Conservation (phyloP, 2,113 vertebrate genomes). For the Brachypodius melanocephalos region DNA sequence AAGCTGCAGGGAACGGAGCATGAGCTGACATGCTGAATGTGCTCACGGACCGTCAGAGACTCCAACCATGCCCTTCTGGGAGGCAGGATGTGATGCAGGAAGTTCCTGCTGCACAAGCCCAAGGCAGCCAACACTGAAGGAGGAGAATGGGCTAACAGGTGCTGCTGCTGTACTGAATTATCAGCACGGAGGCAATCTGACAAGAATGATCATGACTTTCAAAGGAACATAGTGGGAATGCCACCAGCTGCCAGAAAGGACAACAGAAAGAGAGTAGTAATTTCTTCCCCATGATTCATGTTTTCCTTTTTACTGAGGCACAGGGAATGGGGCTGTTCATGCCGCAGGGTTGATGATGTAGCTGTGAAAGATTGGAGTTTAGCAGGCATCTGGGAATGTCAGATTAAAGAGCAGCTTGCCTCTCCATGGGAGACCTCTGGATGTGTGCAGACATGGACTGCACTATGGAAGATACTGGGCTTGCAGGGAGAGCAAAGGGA, state of each 20-base stretch:
- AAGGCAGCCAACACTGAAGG: neutral
- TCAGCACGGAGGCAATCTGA: neutral
- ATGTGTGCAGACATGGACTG: neutral
- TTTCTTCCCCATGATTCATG: neutral
- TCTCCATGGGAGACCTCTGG: neutral
- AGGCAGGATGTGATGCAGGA: neutral
- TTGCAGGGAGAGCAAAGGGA: neutral
- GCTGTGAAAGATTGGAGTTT: neutral
- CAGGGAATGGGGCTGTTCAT: neutral
- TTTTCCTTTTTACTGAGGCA: neutral
- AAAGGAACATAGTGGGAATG: neutral
- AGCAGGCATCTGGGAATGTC: neutral
- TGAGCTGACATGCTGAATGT: neutral
- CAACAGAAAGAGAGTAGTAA: neutral
- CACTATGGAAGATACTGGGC: neutral
- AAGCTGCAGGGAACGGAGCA: accelerated
- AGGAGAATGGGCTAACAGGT: neutral
- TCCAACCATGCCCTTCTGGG: accelerated
- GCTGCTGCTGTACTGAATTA: neutral
- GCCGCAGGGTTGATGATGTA: neutral
- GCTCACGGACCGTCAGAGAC: neutral
- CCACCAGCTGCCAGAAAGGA: neutral
- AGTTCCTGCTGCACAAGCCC: neutral
- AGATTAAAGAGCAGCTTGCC: neutral
- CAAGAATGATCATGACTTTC: neutral